A percentile compares a stretch with the other conserved stretches of the same genome.
Evolutionary conservation across 2,797 vertebrate species (phyloP).

Genomic region (Lophius americanus): DNA sequence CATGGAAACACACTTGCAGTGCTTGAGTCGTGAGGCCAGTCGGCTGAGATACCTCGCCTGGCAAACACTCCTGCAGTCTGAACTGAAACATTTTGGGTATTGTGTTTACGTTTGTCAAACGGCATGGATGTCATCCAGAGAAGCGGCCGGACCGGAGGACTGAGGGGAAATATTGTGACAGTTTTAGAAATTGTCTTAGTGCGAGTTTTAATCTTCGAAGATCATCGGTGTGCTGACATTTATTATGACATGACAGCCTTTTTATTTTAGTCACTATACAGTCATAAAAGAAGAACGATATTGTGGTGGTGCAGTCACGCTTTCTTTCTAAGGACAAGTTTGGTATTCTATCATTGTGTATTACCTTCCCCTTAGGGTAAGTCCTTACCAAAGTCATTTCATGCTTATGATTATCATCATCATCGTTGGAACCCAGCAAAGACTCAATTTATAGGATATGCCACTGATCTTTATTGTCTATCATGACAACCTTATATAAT

Average conservation of each 20-base stretch:
- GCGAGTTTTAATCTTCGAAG: slow-evolving; percentile 5
- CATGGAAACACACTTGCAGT: slow-evolving; percentile 77
- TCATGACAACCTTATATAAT: not conserved
- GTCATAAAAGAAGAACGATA: not conserved
- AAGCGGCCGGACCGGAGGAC: slow-evolving; percentile 7
- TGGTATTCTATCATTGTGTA: not conserved
- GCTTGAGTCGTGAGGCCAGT: slow-evolving; percentile 71
- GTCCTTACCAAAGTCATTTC: no score
- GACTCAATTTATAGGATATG: slow-evolving; percentile 6
- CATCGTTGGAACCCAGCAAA: not conserved
- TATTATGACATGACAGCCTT: not conserved
- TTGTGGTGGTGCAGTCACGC: not conserved
- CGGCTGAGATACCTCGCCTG: slow-evolving; percentile 57
- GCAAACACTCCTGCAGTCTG: slow-evolving; percentile 65
- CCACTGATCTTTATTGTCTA: slow-evolving; percentile 4
- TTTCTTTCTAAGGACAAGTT: not conserved
- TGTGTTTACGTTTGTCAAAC: slow-evolving; percentile 43
- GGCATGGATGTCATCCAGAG: slow-evolving; percentile 28
- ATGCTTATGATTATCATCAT: slow-evolving; percentile 9
- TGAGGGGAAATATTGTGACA: slow-evolving; percentile 7
- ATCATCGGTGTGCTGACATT: not conserved
- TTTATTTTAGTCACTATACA: not conserved
- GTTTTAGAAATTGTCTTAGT: slow-evolving; percentile 1
- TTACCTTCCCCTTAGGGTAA: no score
- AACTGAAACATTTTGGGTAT: slow-evolving; percentile 24